phyloP scores from a whole-genome alignment of 1,140 invertebrate species.

The Apocrypta bakeri region DNA sequence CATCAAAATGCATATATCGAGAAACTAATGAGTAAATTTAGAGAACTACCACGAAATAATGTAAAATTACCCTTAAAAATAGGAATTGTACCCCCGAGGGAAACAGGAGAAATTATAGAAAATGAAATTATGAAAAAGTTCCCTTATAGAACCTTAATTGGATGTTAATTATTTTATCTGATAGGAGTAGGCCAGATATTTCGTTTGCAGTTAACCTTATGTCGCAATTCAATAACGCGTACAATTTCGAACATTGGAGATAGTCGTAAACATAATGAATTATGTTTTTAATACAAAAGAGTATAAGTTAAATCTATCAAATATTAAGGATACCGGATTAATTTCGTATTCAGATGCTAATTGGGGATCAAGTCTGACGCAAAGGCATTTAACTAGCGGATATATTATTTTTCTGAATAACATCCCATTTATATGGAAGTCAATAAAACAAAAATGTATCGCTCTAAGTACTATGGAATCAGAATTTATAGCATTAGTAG shows the following conservation, averaged over 20 bases:
- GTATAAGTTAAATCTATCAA: no score
- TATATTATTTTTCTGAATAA: background rate
- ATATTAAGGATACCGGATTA: background rate
- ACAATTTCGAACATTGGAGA: no score
- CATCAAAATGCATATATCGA: background rate
- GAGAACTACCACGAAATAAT: background rate
- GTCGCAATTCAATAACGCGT: no score
- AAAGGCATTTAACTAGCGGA: background rate
- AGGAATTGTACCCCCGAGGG: background rate
- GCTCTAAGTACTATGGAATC: background rate
- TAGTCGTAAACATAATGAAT: no score
- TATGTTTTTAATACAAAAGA: no score
- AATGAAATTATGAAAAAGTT: conserved; percentile 8
- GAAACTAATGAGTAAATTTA: background rate
- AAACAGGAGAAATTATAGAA: background rate
- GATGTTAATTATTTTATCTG: no score
- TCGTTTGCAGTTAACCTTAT: no score
- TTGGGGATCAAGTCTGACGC: background rate
- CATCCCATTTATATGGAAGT: background rate
- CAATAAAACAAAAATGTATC: background rate
- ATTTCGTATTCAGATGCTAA: background rate
- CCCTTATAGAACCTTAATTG: background rate
- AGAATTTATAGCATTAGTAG: background rate
- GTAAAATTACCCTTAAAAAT: conserved; percentile 4
- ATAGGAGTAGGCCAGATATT: no score